These are phyloP conservation scores for Oreamnos americanus DNA, from an alignment of 2,113 vertebrate genomes.

Conservation along the genomic window DNA sequence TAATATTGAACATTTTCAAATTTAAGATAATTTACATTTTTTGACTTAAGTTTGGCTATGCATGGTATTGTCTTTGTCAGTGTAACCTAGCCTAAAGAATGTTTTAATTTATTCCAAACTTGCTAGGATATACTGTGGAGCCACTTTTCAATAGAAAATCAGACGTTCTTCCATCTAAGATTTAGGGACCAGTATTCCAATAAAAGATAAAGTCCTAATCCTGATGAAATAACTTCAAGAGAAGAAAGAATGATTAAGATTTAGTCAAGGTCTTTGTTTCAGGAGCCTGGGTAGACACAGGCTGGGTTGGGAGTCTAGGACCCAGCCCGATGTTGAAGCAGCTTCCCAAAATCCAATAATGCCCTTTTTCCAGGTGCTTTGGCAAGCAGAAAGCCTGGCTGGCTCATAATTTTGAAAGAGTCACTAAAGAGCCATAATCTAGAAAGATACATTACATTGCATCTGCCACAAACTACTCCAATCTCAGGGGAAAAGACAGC, in stretches of 20 bases:
- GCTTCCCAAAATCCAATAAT: not conserved
- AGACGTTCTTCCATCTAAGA: not conserved
- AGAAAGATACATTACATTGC: not conserved
- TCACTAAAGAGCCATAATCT: not conserved
- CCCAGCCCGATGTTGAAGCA: fast-evolving
- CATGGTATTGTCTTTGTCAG: not conserved
- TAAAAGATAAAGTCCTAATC: not conserved
- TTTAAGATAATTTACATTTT: not conserved
- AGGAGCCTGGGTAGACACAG: not conserved
- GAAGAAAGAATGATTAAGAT: not conserved
- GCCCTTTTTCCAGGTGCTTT: not conserved
- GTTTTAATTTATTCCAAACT: not conserved
- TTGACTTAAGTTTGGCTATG: not conserved
- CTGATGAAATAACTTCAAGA: not conserved
- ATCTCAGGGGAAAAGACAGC: not conserved
- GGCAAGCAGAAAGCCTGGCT: not conserved
- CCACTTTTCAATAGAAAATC: not conserved
- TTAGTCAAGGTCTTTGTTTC: not conserved
- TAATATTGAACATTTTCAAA: not conserved
- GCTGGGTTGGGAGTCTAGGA: not conserved
- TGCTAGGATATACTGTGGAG: not conserved
- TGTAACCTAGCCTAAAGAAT: not conserved
- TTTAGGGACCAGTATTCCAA: not conserved
- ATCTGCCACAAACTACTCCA: not conserved
- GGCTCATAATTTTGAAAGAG: not conserved